phyloP scores from a whole-genome alignment of 2,113 vertebrate species.

The Madoqua kirkii region DNA sequence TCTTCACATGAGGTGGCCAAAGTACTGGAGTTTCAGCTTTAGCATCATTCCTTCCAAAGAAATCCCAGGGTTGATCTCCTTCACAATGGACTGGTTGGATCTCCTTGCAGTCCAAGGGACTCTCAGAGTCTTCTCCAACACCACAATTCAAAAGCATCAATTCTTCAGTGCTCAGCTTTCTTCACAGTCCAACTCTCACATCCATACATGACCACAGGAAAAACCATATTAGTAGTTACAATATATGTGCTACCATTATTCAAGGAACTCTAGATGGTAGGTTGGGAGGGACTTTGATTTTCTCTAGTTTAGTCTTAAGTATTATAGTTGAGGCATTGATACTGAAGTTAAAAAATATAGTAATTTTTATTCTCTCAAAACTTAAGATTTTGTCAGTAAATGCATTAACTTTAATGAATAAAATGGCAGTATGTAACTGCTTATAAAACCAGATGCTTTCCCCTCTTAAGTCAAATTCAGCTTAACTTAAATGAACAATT shows the following conservation, averaged over 20 bases:
- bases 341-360: neutral
- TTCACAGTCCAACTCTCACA: too few species aligned
- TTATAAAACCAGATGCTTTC: neutral
- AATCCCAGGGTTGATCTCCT: too few species aligned
- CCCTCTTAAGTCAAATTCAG: neutral
- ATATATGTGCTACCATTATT: neutral
- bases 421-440: neutral
- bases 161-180: too few species aligned
- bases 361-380: neutral
- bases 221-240: neutral
- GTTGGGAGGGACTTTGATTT: neutral
- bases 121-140: too few species aligned
- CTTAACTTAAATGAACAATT: neutral
- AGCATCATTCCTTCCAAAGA: too few species aligned
- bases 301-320: neutral
- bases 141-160: too few species aligned
- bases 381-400: neutral
- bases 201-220: too few species aligned
- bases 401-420: neutral
- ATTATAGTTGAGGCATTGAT: neutral
- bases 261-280: neutral
- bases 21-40: too few species aligned
- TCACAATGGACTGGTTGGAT: too few species aligned
- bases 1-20: too few species aligned
- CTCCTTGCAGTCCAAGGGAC: too few species aligned